Percentiles rank a stretch among this genome's conserved stretches.
These are phyloP conservation scores for Tenthredo amoena DNA, from an alignment of 2,888 invertebrate genomes.

Conservation along the genomic window DNA sequence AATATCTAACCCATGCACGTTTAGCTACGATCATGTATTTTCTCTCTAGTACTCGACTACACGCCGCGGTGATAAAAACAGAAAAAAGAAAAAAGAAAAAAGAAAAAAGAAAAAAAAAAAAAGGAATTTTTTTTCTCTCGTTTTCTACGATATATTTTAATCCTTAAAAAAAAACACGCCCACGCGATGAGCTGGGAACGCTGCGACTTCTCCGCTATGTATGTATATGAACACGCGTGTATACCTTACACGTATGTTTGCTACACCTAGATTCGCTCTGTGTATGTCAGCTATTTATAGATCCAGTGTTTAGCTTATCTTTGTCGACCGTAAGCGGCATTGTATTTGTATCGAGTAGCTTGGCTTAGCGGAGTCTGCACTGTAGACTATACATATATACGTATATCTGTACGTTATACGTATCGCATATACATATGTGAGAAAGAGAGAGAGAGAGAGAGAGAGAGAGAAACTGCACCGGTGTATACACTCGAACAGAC, in stretches of 20 bases:
- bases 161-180: not conserved
- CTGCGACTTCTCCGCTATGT: not conserved
- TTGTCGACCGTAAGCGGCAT: constrained; percentile 48
- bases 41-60: no score
- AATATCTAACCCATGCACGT: no score
- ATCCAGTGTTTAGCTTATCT: constrained; percentile 48
- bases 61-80: no score
- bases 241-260: not conserved
- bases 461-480: not conserved
- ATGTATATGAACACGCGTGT: not conserved
- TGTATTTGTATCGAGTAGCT: constrained; percentile 46
- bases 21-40: no score
- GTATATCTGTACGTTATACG: not conserved
- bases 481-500: not conserved
- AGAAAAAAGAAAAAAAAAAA: not conserved
- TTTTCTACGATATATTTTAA: not conserved
- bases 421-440: not conserved
- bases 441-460: not conserved
- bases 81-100: not conserved
- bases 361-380: constrained; percentile 25
- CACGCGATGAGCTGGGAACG: not conserved
- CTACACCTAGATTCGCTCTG: constrained; percentile 20
- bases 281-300: constrained; percentile 43
- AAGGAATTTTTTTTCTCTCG: no score
- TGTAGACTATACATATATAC: not conserved